Percentiles rank a stretch among this genome's conserved stretches.
Conservation (phyloP, 2,888 invertebrate species). For the Arenicola marina region DNA sequence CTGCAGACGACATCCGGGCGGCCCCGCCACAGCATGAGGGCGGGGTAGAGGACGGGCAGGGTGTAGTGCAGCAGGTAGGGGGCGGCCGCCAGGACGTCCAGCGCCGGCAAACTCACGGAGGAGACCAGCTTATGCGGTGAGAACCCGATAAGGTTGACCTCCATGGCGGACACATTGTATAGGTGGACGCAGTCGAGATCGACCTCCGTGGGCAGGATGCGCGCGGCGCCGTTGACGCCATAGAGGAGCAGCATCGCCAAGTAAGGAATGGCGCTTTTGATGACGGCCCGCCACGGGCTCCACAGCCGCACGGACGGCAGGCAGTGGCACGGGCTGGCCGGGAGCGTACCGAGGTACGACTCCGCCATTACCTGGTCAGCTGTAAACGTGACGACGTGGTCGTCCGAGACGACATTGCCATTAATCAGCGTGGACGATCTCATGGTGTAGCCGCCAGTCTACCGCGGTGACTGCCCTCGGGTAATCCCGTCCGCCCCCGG, state of each 20-base stretch:
- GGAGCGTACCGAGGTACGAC: too few relatives aligned
- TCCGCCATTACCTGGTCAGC: too few relatives aligned
- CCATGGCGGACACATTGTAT: conserved; percentile 32
- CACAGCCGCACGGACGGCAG: too few relatives aligned
- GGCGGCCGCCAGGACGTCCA: conserved; percentile 31
- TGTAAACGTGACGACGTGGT: too few relatives aligned
- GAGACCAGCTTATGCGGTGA: conserved; percentile 28
- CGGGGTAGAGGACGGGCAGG: conserved; percentile 30
- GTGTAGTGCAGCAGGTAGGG: conserved; percentile 35
- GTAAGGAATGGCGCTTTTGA: conserved; percentile 23
- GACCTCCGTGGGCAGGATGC: conserved; percentile 18
- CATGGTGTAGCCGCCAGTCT: too few relatives aligned
- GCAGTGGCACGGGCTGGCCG: too few relatives aligned
- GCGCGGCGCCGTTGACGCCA: conserved; percentile 24
- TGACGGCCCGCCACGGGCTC: background rate
- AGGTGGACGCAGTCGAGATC: conserved; percentile 27
- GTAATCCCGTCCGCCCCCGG: too few relatives aligned
- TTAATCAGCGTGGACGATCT: too few relatives aligned
- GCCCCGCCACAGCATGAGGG: conserved; percentile 19
- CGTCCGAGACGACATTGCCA: too few relatives aligned
- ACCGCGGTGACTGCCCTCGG: too few relatives aligned
- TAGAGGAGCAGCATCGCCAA: conserved; percentile 28
- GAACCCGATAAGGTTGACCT: conserved; percentile 22
- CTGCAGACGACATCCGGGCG: conserved; percentile 15
- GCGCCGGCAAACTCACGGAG: conserved; percentile 6